Percentiles rank a stretch among this genome's conserved stretches.
Conservation (phyloP, 37 sponge, comb jelly and placozoan species). For the Lycopodina hypogea region DNA sequence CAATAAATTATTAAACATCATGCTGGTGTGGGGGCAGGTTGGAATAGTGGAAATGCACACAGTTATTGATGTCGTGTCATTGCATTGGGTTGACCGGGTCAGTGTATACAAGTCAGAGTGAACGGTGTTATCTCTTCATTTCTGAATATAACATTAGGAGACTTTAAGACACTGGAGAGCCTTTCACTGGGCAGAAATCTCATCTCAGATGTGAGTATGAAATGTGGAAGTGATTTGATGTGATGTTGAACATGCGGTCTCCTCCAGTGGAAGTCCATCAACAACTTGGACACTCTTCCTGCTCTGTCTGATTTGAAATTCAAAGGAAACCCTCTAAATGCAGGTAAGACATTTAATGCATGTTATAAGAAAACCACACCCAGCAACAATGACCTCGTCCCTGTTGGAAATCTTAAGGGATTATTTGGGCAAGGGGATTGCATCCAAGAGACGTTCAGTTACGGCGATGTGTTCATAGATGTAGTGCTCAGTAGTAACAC, state of each 20-base stretch:
- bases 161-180: slow-evolving; percentile 42
- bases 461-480: no score
- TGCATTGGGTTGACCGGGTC: no score
- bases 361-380: no score
- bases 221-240: not conserved
- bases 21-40: no score
- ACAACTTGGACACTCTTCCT: slow-evolving; percentile 34
- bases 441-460: no score
- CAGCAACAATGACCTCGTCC: no score
- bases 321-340: slow-evolving; percentile 59
- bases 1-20: no score
- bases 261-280: slow-evolving; percentile 62
- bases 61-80: no score
- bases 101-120: not conserved
- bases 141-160: not conserved
- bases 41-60: no score
- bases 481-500: no score
- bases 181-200: slow-evolving; percentile 48
- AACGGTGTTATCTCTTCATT: not conserved
- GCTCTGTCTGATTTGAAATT: slow-evolving; percentile 68
- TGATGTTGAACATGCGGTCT: not conserved
- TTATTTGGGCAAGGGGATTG: no score
- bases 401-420: no score
- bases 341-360: slow-evolving; percentile 32
- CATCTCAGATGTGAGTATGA: slow-evolving; percentile 35